Evolutionary conservation across 2,888 invertebrate species (phyloP).

Genomic region (Imbricaverruca yamaguchii): DNA sequence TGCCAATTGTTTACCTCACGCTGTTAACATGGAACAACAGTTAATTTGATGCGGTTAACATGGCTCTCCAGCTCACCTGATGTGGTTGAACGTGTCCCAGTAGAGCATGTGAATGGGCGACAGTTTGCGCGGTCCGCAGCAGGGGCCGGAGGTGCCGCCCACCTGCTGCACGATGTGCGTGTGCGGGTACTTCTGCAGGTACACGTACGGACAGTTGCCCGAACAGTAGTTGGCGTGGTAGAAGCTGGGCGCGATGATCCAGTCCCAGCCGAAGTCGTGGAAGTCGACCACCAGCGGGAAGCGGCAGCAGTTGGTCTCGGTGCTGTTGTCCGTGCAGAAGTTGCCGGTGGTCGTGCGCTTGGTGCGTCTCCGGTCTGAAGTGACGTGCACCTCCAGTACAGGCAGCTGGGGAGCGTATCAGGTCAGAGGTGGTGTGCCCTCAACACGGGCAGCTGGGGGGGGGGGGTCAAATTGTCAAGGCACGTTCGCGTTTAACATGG

Average conservation of each 20-base stretch:
- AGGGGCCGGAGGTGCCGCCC: slow-evolving; percentile 30
- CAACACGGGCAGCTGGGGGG: background rate
- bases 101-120: slow-evolving; percentile 33
- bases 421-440: no score
- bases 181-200: slow-evolving; percentile 33
- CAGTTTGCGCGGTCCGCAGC: slow-evolving; percentile 32
- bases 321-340: slow-evolving; percentile 65
- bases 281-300: slow-evolving; percentile 91
- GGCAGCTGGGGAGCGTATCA: slow-evolving; percentile 25
- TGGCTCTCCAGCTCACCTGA: background rate
- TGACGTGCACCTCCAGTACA: slow-evolving; percentile 35
- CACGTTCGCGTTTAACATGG: no score
- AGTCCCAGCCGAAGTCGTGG: slow-evolving; percentile 92
- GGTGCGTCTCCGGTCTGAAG: slow-evolving; percentile 45
- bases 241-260: slow-evolving; percentile 90
- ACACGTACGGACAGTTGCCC: slow-evolving; percentile 71
- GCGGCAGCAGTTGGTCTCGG: slow-evolving; percentile 83
- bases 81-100: slow-evolving; percentile 26
- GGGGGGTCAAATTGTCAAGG: slow-evolving; percentile 34
- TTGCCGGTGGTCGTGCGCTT: slow-evolving; percentile 72
- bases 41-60: no score
- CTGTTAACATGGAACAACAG: no score
- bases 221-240: slow-evolving; percentile 95
- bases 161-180: slow-evolving; percentile 31
- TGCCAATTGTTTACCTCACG: no score